Conservation (phyloP, 1,140 invertebrate species). For the Drosophila insularis region DNA sequence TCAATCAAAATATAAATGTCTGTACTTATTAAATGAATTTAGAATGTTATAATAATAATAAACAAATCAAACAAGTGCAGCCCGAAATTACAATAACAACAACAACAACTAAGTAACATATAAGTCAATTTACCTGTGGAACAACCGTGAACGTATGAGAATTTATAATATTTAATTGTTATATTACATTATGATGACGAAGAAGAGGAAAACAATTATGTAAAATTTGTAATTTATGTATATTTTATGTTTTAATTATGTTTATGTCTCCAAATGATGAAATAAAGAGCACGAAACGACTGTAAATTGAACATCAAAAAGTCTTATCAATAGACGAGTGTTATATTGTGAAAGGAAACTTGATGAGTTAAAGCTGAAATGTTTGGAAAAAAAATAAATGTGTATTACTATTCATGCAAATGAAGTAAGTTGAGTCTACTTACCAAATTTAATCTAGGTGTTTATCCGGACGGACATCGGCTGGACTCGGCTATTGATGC, state of each 20-base stretch:
- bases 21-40: not conserved
- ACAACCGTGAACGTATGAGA: conserved; percentile 43
- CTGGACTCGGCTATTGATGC: no score
- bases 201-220: not conserved
- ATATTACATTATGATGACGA: conserved; percentile 16
- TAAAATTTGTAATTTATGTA: conserved; percentile 4
- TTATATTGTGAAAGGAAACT: no score
- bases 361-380: no score
- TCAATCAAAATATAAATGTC: not conserved
- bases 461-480: no score
- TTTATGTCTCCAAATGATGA: not conserved
- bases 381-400: no score
- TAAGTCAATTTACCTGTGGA: conserved; percentile 47
- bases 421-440: no score
- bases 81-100: not conserved
- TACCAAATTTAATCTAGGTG: no score
- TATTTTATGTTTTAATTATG: conserved; percentile 4
- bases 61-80: not conserved
- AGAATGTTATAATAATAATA: not conserved
- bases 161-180: conserved; percentile 44
- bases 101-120: conserved; percentile 21
- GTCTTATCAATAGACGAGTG: no score
- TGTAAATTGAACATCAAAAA: not conserved
- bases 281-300: not conserved
- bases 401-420: no score